These are phyloP conservation scores for Alauda arvensis DNA, from an alignment of 2,797 vertebrate genomes.

Conservation along the genomic window DNA sequence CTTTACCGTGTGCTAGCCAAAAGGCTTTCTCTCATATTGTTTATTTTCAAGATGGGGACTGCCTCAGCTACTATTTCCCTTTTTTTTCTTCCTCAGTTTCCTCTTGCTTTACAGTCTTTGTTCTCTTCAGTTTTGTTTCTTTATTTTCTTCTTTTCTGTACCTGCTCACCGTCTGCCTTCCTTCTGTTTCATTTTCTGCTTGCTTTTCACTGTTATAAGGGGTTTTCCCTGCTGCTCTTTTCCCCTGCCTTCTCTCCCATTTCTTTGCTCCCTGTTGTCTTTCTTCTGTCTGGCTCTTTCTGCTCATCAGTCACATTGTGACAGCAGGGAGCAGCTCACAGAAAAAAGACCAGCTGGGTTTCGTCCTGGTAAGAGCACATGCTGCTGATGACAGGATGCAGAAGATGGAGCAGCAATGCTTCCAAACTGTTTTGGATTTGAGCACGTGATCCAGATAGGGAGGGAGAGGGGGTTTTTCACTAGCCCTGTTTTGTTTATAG, in stretches of 20 bases:
- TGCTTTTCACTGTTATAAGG: neutral
- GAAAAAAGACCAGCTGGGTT: neutral
- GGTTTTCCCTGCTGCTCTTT: fast-evolving
- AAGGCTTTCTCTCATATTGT: neutral
- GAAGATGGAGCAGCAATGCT: neutral
- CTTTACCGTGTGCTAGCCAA: neutral
- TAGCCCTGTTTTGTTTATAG: neutral
- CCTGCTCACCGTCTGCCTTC: neutral
- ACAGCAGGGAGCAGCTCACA: fast-evolving
- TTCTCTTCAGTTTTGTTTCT: neutral
- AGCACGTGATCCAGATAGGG: neutral
- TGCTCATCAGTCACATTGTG: neutral
- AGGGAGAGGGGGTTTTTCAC: neutral
- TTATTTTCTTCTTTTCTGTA: no score
- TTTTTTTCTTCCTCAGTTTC: neutral
- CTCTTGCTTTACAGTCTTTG: neutral
- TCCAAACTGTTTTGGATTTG: neutral
- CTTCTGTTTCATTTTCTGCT: neutral
- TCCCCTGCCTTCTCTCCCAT: neutral
- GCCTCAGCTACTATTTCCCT: neutral
- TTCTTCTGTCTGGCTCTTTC: neutral
- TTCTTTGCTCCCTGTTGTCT: neutral
- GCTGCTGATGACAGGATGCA: neutral
- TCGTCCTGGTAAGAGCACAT: fast-evolving
- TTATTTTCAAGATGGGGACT: neutral